Base-by-base conservation (phyloP, 2,888 invertebrate species). In the Aquatica leii region DNA sequence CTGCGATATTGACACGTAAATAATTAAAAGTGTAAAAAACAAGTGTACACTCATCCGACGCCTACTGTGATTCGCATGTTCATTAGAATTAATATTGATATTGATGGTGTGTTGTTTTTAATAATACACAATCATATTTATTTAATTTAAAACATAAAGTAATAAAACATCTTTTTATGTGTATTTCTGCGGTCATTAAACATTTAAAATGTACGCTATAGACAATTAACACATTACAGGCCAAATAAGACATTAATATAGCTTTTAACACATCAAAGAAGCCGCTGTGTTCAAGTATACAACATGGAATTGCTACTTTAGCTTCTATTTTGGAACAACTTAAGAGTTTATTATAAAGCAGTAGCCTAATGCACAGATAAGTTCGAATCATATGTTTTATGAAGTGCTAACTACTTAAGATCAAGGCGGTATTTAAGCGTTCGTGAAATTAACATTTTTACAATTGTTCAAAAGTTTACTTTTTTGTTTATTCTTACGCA, bases 281-380 rank as follows among this genome's bases (percentile, higher is more conserved):
- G 65, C 75, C 75, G 74, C 68, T 15, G 49, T 53, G 56, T 62
- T 64, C 59, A 67, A 71, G 69, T 69, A 61, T 56, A 46, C 46
- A 66, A 68, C 69, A 74, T 72, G 65, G 52, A 62, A 69, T 61
- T 66, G 73, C 73, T 72, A 75, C 72, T 73, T 74, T 69, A 66
- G 71, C 54, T 73, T 70, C 67, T 73, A 74, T 70, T 73, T 65
- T 57, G 58, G 62, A 56, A 53, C 53, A 35, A 46, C 64, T 66
- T 70, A 66, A 57, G 60, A 54, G 58, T 60, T 67, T 65, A 60
- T 65, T 51, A 54, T 31, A 52, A 37, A 59, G 60, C 69, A 71
- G 78, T 76, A 77, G 78, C 74, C 74, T 80, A 80, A 80, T 80
- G 79, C 78, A 75, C 72, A 77, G 78, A 80, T 79, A 78, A 80